Percentiles rank a stretch among this genome's conserved stretches.
Evolutionary conservation across 2,113 vertebrate species (phyloP).

Genomic region (Ctenomys sociabilis): DNA sequence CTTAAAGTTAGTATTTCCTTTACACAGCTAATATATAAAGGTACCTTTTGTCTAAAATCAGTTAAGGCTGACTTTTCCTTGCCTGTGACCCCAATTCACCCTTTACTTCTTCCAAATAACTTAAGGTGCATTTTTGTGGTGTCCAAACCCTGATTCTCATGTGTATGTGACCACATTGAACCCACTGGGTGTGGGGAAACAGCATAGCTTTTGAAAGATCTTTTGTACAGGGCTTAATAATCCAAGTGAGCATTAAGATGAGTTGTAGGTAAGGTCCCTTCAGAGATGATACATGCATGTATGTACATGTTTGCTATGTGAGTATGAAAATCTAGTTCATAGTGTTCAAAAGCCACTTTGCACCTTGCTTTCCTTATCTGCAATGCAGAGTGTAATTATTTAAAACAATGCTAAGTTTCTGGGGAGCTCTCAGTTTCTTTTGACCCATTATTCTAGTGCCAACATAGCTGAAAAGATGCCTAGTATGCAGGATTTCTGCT

Average conservation of each 20-base stretch:
- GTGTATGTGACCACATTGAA: background rate
- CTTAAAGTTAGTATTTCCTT: background rate
- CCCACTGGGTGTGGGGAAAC: background rate
- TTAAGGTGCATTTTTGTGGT: background rate
- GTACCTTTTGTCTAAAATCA: background rate
- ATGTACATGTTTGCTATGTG: background rate
- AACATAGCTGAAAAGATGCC: background rate
- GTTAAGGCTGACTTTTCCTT: background rate
- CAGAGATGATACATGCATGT: background rate
- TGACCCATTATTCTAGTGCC: background rate
- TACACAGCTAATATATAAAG: background rate
- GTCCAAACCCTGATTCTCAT: background rate
- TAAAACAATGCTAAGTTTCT: background rate
- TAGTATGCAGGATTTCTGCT: background rate
- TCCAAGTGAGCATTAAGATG: background rate
- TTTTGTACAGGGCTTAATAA: background rate
- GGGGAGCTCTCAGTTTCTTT: background rate
- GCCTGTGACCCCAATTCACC: background rate
- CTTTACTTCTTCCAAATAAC: background rate
- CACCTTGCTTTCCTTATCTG: background rate
- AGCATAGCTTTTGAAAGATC: background rate
- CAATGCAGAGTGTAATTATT: background rate
- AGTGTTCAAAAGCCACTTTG: background rate
- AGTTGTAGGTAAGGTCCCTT: too few species aligned
- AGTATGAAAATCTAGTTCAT: background rate